Evolutionary conservation across 2,113 vertebrate species (phyloP), one percentile per base, ranked within the genome.

Genomic region (Stomatorhinus ivindoensis): DNA sequence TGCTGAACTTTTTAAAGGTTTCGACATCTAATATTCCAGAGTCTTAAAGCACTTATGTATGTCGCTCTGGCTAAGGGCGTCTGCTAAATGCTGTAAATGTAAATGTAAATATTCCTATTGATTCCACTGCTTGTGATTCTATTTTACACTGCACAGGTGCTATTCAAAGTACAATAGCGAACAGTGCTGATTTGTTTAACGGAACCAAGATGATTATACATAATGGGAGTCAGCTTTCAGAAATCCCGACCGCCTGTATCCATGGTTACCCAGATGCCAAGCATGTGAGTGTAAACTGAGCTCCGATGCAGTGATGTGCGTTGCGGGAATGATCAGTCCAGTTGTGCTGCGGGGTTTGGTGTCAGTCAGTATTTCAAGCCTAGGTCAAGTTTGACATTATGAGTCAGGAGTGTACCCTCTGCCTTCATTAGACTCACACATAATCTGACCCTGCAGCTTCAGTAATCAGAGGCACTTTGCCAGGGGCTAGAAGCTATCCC

Each of bases 201-300:
- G 13, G 48, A 50, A 55, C 82, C 35, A 44, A 2, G 65, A 21
- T n/a, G 5, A 27, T 15, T 42, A 42, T 19, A 35, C 8, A 8
- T 47, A 87, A 73, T 55, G 39, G 73, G 90, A 58, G 4, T 87
- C 84, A 46, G 9, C 82, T 86, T n/a, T 13, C 42, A 55, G 86
- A 61, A 53, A 7, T 88, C 39, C 3, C 0, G 44, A 46, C 86
- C 91, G 8, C 53, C 89, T 17, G 92, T 92, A 48, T 0, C 92
- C 91, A 93, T 93, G 91, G 93, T 90, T 93, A 93, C 93, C 91
- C 61, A 92, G 90, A 93, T 88, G 91, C 92, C 91, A 90, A 89
- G 87, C 84, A 27, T 90, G 83, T 90, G 42, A 17, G 89, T 42
- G 80, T 58, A 47, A 85, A 48, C 44, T 47, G 87, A 27, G 6